These are phyloP conservation scores for Stictonetta naevosa DNA, from an alignment of 2,113 vertebrate species.

Conservation along the genomic window DNA sequence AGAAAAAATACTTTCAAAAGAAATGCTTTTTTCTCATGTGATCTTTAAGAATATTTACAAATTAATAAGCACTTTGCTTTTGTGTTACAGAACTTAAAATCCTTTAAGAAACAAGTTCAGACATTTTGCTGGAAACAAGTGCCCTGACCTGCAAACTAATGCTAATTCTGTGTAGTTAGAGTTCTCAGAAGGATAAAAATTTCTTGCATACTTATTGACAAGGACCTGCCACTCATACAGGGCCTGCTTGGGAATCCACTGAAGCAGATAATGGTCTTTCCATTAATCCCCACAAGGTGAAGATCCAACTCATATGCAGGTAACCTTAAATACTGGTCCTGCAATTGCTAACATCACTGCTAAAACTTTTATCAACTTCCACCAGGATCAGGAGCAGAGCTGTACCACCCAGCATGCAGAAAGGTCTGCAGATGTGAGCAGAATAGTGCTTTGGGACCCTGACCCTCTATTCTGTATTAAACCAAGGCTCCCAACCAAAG, in stretches of 20 bases:
- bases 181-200: conserved; percentile 23
- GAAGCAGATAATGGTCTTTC: not conserved
- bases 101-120: conserved; percentile 17
- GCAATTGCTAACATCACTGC: too few species aligned
- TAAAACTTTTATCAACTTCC: not conserved
- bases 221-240: not conserved
- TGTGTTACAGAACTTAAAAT: not conserved
- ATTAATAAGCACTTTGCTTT: not conserved
- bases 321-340: not conserved
- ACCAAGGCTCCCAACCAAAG: not conserved
- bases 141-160: conserved; percentile 21
- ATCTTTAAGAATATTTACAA: not conserved
- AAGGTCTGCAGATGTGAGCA: not conserved
- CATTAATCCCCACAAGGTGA: not conserved
- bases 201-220: not conserved
- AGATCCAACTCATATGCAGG: not conserved
- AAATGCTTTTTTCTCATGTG: not conserved
- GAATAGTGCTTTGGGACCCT: not conserved
- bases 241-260: fast-evolving
- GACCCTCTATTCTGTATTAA: not conserved
- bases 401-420: not conserved
- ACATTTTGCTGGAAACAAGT: conserved; percentile 20
- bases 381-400: not conserved
- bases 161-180: not conserved
- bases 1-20: not conserved